Evolutionary conservation across 2,888 invertebrate genomes (phyloP).

Genomic region (Spodoptera littoralis): DNA sequence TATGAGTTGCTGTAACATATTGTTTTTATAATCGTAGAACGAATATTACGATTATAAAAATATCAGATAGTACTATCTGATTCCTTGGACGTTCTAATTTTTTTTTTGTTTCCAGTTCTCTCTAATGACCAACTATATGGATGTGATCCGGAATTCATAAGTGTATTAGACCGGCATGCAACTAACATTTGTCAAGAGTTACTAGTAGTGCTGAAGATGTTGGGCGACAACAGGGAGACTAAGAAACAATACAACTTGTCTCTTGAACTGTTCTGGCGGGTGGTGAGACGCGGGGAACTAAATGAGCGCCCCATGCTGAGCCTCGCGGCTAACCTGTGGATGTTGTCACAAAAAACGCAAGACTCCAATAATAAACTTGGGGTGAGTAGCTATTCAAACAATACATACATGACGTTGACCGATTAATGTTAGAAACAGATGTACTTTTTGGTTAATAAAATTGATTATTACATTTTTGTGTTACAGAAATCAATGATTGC

Average conservation of each 20-base stretch:
- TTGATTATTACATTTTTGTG: conserved; percentile 39
- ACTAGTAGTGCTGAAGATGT: conserved; percentile 90
- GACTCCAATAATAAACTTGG: conserved; percentile 75
- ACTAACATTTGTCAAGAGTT: conserved; percentile 94
- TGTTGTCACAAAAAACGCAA: conserved; percentile 91
- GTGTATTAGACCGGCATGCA: conserved; percentile 93
- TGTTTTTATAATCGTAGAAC: no score
- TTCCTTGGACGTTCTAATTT: no score
- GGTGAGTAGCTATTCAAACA: conserved; percentile 60
- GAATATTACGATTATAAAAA: no score
- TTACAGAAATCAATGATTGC: conserved; percentile 78
- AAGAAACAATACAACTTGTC: conserved; percentile 92
- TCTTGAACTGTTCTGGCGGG: conserved; percentile 92
- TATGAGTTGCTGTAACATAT: no score
- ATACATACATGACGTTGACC: conserved; percentile 3
- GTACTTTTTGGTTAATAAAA: no score
- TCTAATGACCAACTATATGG: conserved; percentile 98
- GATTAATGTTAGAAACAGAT: neutral
- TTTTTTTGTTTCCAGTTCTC: conserved; percentile 90
- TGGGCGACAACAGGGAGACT: conserved; percentile 91
- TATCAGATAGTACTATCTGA: no score
- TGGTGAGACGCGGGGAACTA: conserved; percentile 91
- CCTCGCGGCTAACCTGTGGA: conserved; percentile 95
- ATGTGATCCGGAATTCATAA: conserved; percentile 95
- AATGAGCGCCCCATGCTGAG: conserved; percentile 89